These are phyloP conservation scores for Suricata suricatta DNA, from an alignment of 2,113 vertebrate genomes.

Conservation along the genomic window DNA sequence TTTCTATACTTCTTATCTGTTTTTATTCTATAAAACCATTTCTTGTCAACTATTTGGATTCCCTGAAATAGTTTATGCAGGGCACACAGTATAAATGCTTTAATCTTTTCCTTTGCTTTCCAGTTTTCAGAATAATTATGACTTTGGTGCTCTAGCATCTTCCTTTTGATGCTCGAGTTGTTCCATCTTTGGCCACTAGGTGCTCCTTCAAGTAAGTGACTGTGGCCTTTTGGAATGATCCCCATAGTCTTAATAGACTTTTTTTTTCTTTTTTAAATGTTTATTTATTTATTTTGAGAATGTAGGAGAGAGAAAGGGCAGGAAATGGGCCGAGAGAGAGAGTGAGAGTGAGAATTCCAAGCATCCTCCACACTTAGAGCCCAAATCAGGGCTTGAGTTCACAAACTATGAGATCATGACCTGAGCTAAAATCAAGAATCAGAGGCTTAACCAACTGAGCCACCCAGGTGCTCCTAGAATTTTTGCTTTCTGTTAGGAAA, in stretches of 20 bases:
- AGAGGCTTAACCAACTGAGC: too few relatives aligned
- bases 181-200: background rate
- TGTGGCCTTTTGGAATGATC: background rate
- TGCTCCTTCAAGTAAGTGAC: background rate
- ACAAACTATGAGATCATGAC: too few relatives aligned
- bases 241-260: background rate
- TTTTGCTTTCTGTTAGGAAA: background rate
- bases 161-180: background rate
- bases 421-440: too few relatives aligned
- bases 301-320: too few relatives aligned
- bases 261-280: too few relatives aligned
- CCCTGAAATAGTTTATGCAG: background rate
- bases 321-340: too few relatives aligned
- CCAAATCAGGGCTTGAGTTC: too few relatives aligned
- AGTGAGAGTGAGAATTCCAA: too few relatives aligned
- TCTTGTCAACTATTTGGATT: background rate
- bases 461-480: background rate
- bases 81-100: background rate
- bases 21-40: background rate
- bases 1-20: background rate
- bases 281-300: too few relatives aligned
- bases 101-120: background rate
- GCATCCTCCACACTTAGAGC: too few relatives aligned
- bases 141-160: background rate
- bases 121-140: background rate